Conservation (phyloP, 2,888 invertebrate genomes). For the Xestoiulus laeticollis region DNA sequence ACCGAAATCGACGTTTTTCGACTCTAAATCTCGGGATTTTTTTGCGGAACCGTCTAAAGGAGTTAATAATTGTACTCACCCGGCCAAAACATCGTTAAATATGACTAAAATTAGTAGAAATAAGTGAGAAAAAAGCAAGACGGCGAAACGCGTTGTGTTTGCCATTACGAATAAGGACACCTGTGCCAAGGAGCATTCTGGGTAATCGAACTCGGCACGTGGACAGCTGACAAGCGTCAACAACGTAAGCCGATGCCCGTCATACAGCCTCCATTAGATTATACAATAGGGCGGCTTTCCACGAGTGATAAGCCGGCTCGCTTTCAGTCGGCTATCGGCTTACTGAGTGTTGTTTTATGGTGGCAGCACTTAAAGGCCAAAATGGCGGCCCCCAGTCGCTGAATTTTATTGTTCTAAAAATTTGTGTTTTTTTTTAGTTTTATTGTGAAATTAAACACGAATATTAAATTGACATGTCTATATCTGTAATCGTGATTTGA, state of each 20-base stretch:
- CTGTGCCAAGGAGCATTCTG: slow-evolving; percentile 34
- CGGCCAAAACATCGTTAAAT: neutral
- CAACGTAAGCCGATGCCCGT: no score
- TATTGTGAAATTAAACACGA: neutral
- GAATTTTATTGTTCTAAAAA: neutral
- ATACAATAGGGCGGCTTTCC: no score
- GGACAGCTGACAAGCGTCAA: neutral
- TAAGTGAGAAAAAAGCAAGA: neutral
- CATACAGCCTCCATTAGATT: no score
- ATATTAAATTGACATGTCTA: no score
- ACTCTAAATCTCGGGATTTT: neutral
- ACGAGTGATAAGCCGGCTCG: no score
- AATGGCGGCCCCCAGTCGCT: neutral
- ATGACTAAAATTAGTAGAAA: slow-evolving; percentile 5
- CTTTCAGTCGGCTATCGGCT: no score
- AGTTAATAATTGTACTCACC: neutral
- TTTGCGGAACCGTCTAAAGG: no score
- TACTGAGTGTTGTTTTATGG: neutral
- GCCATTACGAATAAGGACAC: slow-evolving; percentile 36
- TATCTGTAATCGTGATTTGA: no score
- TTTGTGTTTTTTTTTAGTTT: neutral
- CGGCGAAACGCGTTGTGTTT: neutral
- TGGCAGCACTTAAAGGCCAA: neutral
- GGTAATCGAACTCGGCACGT: neutral
- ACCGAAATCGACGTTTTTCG: neutral